These are phyloP conservation scores for Paedocypris sp. DNA, from an alignment of 2,113 vertebrate species.

Conservation along the genomic window DNA sequence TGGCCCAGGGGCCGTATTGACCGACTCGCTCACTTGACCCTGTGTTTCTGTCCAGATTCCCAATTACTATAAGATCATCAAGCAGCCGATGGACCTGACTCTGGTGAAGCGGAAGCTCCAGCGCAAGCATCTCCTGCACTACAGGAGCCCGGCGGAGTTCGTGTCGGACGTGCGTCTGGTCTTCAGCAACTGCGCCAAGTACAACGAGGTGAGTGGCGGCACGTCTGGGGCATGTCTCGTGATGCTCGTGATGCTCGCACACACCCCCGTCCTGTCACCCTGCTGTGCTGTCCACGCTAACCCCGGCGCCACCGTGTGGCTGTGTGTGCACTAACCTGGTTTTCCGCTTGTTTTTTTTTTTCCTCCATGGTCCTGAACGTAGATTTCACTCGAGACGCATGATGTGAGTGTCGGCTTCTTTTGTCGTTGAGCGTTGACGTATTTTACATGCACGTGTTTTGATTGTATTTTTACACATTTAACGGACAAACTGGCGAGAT, in stretches of 20 bases:
- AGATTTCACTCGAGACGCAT: not conserved
- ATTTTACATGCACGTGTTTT: no score
- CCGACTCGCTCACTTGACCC: not conserved
- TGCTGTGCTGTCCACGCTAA: not conserved
- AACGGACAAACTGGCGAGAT: no score
- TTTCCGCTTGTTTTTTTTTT: not conserved
- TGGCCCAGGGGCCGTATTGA: no score
- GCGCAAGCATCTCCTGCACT: slow-evolving; percentile 83
- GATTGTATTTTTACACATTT: not conserved
- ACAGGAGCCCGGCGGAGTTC: slow-evolving; percentile 80
- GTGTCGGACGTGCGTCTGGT: slow-evolving; percentile 88
- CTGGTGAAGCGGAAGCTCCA: slow-evolving; percentile 91
- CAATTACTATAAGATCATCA: slow-evolving; percentile 98
- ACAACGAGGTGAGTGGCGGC: slow-evolving; percentile 99
- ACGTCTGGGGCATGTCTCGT: slow-evolving; percentile 56
- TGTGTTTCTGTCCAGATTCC: slow-evolving; percentile 70
- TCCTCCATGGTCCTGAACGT: not conserved
- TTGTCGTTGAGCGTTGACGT: not conserved
- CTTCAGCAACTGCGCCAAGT: slow-evolving; percentile 97
- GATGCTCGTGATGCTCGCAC: no score
- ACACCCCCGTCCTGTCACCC: no score
- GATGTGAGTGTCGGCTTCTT: not conserved
- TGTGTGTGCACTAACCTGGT: not conserved
- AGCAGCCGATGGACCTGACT: slow-evolving; percentile 94
- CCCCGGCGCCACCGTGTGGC: not conserved